Conservation (phyloP, 2,797 vertebrate species). For the Alcedo quadribrachys region DNA sequence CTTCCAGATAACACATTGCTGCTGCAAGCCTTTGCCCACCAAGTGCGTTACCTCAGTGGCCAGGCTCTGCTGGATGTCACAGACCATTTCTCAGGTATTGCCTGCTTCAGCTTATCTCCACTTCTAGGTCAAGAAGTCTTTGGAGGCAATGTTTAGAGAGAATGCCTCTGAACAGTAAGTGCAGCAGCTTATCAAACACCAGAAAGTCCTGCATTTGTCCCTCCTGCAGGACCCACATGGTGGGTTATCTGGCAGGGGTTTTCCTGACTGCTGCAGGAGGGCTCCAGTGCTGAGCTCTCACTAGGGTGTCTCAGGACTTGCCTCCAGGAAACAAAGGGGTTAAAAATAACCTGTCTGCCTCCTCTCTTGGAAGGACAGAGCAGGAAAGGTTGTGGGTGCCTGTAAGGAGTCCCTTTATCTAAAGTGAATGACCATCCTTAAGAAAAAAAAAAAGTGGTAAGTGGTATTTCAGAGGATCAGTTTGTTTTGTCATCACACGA, state of each 20-base stretch:
- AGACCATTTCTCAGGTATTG: slow-evolving; percentile 70
- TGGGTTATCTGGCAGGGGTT: background rate
- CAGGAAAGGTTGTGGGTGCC: background rate
- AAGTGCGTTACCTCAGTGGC: slow-evolving; percentile 62
- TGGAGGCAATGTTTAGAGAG: background rate
- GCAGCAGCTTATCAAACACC: background rate
- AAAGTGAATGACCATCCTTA: background rate
- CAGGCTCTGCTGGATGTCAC: slow-evolving; percentile 66
- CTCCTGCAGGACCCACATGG: background rate
- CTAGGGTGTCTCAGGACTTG: background rate
- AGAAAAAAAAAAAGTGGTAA: background rate
- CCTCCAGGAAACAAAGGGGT: background rate
- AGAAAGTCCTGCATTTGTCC: background rate
- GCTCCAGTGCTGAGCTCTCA: background rate
- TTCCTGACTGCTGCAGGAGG: background rate
- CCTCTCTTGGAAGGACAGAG: background rate
- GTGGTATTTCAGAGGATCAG: background rate
- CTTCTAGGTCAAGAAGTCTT: background rate
- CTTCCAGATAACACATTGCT: slow-evolving; percentile 72
- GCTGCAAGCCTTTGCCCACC: slow-evolving; percentile 56
- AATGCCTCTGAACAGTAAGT: background rate
- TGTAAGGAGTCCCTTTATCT: background rate
- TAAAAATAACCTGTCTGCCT: background rate
- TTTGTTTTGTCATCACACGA: background rate
- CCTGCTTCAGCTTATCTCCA: background rate